Conservation (phyloP, 1,140 invertebrate genomes). For the Zaprionus davidi region DNA sequence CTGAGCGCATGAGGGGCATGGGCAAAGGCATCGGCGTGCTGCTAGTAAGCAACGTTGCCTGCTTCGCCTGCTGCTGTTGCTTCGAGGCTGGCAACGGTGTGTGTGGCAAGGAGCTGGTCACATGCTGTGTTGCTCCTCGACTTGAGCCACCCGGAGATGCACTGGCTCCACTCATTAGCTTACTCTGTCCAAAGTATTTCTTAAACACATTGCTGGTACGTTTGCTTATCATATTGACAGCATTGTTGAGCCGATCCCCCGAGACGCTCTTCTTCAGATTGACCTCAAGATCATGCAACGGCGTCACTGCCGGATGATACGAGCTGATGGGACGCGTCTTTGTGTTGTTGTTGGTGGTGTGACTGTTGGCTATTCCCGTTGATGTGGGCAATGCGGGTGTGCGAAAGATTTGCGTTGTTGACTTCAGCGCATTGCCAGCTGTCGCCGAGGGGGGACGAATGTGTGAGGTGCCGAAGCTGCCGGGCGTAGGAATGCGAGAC, state of each 20-base stretch:
- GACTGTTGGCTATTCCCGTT: not conserved
- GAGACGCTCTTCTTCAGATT: constrained; percentile 73
- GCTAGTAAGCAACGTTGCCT: constrained; percentile 35
- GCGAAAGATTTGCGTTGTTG: constrained; percentile 63
- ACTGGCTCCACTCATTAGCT: constrained; percentile 27
- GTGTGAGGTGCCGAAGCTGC: constrained; percentile 61
- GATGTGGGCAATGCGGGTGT: constrained; percentile 39
- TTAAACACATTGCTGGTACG: constrained; percentile 60
- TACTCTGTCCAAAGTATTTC: constrained; percentile 58
- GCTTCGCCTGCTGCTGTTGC: not conserved
- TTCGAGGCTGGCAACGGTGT: constrained; percentile 57
- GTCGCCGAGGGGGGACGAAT: constrained; percentile 59
- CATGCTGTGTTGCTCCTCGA: no score
- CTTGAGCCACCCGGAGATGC: not conserved
- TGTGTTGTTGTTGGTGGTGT: no score
- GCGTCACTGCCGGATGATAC: constrained; percentile 46
- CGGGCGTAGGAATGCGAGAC: constrained; percentile 74
- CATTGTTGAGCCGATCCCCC: constrained; percentile 71
- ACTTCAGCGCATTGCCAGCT: constrained; percentile 17
- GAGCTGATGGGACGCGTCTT: constrained; percentile 55
- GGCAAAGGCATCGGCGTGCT: constrained; percentile 63
- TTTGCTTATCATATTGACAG: constrained; percentile 60
- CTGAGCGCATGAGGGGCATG: constrained; percentile 54
- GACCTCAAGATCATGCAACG: constrained; percentile 53
- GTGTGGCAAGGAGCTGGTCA: constrained; percentile 62